These are phyloP conservation scores for Amorpha juglandis DNA, from an alignment of 2,888 invertebrate species.

Conservation along the genomic window DNA sequence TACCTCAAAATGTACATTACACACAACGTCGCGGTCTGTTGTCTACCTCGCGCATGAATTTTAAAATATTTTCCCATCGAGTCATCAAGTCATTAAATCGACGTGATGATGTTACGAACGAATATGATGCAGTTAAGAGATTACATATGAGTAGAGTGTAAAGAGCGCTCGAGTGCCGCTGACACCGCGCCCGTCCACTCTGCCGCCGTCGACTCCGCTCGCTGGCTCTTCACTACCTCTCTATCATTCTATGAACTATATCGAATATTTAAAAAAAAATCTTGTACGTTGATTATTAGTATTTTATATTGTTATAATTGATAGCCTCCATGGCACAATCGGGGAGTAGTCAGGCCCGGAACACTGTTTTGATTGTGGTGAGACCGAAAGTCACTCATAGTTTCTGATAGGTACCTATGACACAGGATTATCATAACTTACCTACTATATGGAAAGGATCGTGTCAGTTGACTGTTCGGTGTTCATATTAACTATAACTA, in stretches of 20 bases:
- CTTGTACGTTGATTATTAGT: neutral
- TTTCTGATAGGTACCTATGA: too few relatives aligned
- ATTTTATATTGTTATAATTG: too few relatives aligned
- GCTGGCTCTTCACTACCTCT: constrained; percentile 34
- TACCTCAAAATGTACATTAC: too few relatives aligned
- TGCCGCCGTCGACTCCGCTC: constrained; percentile 29
- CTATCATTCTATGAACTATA: neutral
- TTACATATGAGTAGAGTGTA: constrained; percentile 50
- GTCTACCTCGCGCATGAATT: neutral
- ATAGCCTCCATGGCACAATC: too few relatives aligned
- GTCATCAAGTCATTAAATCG: neutral
- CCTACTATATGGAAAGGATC: too few relatives aligned
- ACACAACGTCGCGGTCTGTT: too few relatives aligned
- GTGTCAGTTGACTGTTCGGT: too few relatives aligned
- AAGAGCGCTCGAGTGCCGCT: constrained; percentile 38
- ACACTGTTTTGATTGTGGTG: too few relatives aligned
- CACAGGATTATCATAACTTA: too few relatives aligned
- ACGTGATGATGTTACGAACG: neutral
- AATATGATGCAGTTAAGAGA: constrained; percentile 38
- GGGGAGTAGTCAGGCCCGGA: too few relatives aligned
- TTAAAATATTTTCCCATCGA: neutral
- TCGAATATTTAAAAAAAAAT: neutral
- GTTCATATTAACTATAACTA: too few relatives aligned
- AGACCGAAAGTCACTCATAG: too few relatives aligned
- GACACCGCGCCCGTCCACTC: constrained; percentile 44